Evolutionary conservation across 1,140 invertebrate genomes (phyloP), one percentile per base, ranked within the genome.

Genomic region (Patella vulgata): DNA sequence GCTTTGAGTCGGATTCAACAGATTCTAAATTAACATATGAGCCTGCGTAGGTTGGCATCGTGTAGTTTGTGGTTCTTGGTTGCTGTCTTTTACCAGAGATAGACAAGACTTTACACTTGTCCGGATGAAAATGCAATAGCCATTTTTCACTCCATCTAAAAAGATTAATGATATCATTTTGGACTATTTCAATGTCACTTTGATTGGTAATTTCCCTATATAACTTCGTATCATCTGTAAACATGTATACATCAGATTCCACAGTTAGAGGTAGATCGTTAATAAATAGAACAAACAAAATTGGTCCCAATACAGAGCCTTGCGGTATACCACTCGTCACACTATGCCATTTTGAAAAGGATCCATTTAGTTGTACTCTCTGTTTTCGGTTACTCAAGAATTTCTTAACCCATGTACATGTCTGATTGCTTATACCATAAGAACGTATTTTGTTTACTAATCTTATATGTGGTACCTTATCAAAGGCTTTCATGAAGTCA

Each of bases 231-330:
- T 70, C 67, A 62, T 70, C 63, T 0, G 63, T 63, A 47, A 61
- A 66, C 44, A 51, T 11, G 31, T 39, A 43, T 5, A 57, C 25
- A 1, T 44, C 21, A 3, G 19, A 31, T 33, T 31, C 21, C 1
- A 66, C 28, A 3, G n/a, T 0, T 12, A 28, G 9, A 2, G 42
- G 17, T 4, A 72, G 42, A 36, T 72, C 70, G 44, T 67, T 70
- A 19, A 65, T 70, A 39, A 50, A 72, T 6, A 72, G 9, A 1
- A 66, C 5, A 47, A 66, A 72, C 28, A 72, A 48, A 9, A 55
- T n/a, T 11, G 62, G 70, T 3, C 62, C 66, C 21, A 71, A 30
- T 8, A 71, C 33, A 11, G 52, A 66, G 6, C 67, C 66, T 36
- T 71, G 54, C n/a, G 67, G 57, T 19, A 66, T 68, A 14, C 56